phyloP scores from a whole-genome alignment of 2,797 vertebrate species.

The Harpagifer antarcticus region DNA sequence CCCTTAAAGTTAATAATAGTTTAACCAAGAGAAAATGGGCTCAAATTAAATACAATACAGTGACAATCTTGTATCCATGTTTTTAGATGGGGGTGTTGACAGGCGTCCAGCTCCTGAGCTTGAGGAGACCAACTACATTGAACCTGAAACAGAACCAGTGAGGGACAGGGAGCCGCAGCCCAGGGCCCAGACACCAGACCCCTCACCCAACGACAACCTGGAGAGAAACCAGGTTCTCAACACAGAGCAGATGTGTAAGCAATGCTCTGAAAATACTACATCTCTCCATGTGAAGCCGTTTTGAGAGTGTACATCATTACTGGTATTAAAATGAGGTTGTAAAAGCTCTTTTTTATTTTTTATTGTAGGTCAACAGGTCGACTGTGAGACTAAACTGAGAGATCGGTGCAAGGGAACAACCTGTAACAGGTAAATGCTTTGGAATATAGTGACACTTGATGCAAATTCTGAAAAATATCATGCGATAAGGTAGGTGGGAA shows the following conservation, averaged over 20 bases:
- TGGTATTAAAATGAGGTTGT: not conserved
- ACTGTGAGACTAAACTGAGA: constrained; percentile 93
- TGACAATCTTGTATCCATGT: not conserved
- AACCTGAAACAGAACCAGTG: constrained; percentile 86
- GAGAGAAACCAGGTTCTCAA: constrained; percentile 90
- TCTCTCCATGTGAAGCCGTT: not conserved
- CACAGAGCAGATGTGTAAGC: constrained; percentile 97
- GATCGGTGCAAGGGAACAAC: constrained; percentile 98
- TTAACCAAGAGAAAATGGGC: not conserved
- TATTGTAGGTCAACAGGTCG: constrained; percentile 91
- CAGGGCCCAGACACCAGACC: constrained; percentile 77
- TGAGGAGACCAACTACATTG: constrained; percentile 96
- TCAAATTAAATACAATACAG: not conserved
- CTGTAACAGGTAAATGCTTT: constrained; percentile 92
- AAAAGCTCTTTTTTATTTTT: constrained; percentile 19
- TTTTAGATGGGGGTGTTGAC: constrained; percentile 86
- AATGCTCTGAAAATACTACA: not conserved
- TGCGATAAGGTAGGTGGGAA: not conserved
- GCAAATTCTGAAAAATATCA: not conserved
- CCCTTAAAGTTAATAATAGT: not conserved
- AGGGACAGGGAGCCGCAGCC: constrained; percentile 82
- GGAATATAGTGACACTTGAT: not conserved
- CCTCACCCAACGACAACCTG: constrained; percentile 81
- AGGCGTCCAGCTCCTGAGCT: constrained; percentile 88
- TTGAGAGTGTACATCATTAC: not conserved